Evolutionary conservation across 2,113 vertebrate genomes (phyloP).

Genomic region (Daboia siamensis): DNA sequence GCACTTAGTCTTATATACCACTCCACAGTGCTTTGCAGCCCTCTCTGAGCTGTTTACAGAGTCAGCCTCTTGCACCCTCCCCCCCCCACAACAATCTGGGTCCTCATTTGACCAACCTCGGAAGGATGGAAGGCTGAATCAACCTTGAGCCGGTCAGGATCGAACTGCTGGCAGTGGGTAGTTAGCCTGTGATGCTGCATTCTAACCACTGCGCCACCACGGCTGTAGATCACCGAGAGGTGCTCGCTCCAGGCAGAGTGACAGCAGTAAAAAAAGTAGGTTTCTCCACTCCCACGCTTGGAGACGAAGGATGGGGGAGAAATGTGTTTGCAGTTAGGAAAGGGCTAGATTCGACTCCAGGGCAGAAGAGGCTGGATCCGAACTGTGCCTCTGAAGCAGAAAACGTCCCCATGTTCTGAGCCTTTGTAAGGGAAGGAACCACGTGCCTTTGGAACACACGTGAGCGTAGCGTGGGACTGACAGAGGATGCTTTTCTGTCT

Average conservation of each 20-base stretch:
- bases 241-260: background rate
- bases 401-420: background rate
- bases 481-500: background rate
- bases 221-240: background rate
- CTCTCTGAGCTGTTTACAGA: background rate
- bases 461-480: background rate
- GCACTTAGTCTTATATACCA: too few relatives aligned
- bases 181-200: too few relatives aligned
- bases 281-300: background rate
- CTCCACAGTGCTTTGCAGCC: too few relatives aligned
- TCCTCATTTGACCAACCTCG: background rate
- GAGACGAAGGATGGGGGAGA: background rate
- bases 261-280: background rate
- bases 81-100: background rate
- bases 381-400: background rate
- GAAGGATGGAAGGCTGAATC: background rate
- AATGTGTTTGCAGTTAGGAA: background rate
- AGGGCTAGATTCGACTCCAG: background rate
- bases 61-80: background rate
- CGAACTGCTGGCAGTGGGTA: background rate
- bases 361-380: background rate
- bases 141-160: background rate
- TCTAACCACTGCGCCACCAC: too few relatives aligned
- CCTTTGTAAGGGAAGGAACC: background rate
- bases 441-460: accelerated